These are phyloP conservation scores for Ernsta delagoae DNA, from an alignment of 2,888 invertebrate genomes.

Conservation along the genomic window DNA sequence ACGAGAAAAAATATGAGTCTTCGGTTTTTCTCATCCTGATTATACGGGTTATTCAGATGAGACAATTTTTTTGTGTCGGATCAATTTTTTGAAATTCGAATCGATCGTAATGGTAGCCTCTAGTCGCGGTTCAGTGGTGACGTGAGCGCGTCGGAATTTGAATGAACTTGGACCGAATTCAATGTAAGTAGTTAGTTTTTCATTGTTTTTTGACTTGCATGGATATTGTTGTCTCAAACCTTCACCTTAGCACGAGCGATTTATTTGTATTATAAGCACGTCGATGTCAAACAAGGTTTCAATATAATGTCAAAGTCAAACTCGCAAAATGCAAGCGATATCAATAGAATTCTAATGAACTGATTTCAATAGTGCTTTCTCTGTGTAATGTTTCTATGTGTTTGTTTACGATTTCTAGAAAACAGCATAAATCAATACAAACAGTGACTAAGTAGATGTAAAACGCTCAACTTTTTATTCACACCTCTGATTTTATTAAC, in stretches of 20 bases:
- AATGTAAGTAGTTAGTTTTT: conserved; percentile 54
- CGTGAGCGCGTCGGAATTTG: conserved; percentile 43
- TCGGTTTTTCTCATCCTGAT: conserved; percentile 41
- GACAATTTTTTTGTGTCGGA: conserved; percentile 38
- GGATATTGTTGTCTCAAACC: background rate
- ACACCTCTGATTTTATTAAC: conserved; percentile 1
- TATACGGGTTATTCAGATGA: conserved; percentile 38
- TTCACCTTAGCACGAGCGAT: background rate
- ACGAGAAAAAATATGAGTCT: conserved; percentile 42
- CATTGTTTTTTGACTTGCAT: conserved; percentile 18
- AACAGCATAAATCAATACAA: conserved; percentile 25
- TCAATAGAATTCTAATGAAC: conserved; percentile 26
- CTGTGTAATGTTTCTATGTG: conserved; percentile 19
- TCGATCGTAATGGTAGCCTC: conserved; percentile 32
- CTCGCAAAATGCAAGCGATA: conserved; percentile 23
- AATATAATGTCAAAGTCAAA: conserved; percentile 24
- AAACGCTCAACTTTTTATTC: background rate
- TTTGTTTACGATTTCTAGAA: conserved; percentile 26
- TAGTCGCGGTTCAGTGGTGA: conserved; percentile 42
- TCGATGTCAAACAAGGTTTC: conserved; percentile 16
- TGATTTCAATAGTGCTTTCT: conserved; percentile 29
- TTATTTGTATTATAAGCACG: conserved; percentile 9
- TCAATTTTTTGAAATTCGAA: conserved; percentile 39
- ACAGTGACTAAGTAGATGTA: conserved; percentile 1
- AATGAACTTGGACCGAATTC: conserved; percentile 71